Percentiles rank a stretch among this genome's conserved stretches.
Conservation (phyloP, 2,797 vertebrate species). For the Micrastur ruficollis region DNA sequence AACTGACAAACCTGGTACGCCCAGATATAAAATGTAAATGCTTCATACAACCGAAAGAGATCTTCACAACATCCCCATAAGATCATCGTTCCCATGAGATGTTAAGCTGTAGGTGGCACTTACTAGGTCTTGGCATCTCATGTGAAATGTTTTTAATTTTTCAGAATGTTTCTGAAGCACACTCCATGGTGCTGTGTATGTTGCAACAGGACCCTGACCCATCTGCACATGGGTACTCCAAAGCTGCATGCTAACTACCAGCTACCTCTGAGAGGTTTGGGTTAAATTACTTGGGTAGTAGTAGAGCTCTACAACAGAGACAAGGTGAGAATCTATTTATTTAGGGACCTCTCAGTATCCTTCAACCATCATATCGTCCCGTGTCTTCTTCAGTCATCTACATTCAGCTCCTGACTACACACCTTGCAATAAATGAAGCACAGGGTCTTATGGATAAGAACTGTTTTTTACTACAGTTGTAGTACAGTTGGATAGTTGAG, state of each 20-base stretch:
- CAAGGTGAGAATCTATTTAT: neutral
- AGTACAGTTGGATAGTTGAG: neutral
- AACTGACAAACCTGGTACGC: neutral
- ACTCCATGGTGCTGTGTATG: neutral
- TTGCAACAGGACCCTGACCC: neutral
- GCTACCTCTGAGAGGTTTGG: neutral
- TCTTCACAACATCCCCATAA: neutral
- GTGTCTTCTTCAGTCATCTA: neutral
- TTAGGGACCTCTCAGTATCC: neutral
- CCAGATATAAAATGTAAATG: neutral
- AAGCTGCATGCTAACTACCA: neutral
- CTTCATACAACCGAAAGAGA: neutral
- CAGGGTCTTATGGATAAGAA: neutral
- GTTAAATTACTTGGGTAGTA: neutral
- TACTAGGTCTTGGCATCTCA: neutral
- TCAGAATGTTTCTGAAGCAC: neutral
- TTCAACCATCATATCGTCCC: neutral
- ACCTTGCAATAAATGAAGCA: neutral
- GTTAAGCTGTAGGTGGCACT: neutral
- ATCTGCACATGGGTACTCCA: neutral
- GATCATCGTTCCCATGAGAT: neutral
- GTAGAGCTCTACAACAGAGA: neutral
- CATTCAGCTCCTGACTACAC: neutral
- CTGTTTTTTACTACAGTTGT: neutral
- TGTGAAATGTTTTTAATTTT: neutral